phyloP scores from a whole-genome alignment of 2,797 vertebrate genomes.

The Fratercula arctica region DNA sequence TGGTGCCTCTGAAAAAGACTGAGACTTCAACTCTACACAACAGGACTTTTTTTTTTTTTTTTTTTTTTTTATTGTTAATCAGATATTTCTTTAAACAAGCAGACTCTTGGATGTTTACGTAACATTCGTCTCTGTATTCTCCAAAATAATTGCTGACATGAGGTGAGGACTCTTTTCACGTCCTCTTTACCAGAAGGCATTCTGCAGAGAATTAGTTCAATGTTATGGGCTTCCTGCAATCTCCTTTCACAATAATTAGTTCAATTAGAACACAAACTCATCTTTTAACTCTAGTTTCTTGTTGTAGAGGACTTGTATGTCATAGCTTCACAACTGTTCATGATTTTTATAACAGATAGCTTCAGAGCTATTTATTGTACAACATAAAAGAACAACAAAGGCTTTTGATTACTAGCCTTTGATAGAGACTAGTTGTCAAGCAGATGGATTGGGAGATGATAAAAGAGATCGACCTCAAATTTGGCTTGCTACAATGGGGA shows the following conservation, averaged over 20 bases:
- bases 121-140: not conserved
- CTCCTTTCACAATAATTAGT: not conserved
- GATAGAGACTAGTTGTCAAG: not conserved
- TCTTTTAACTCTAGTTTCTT: not conserved
- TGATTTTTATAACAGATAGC: not conserved
- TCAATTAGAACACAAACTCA: not conserved
- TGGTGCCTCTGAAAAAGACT: not conserved
- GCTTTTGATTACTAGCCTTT: conserved; percentile 8
- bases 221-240: not conserved
- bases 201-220: not conserved
- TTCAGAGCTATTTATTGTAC: not conserved
- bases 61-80: not conserved
- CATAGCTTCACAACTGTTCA: not conserved
- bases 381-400: not conserved
- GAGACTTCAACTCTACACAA: not conserved
- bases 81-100: not conserved
- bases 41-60: not conserved
- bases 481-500: not conserved
- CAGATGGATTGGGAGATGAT: not conserved
- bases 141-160: not conserved
- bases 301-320: not conserved
- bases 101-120: not conserved
- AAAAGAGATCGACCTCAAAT: not conserved
- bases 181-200: not conserved
- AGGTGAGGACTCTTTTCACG: not conserved